These are phyloP conservation scores for Erethizon dorsatum DNA, from an alignment of 2,797 vertebrate species.

Conservation along the genomic window DNA sequence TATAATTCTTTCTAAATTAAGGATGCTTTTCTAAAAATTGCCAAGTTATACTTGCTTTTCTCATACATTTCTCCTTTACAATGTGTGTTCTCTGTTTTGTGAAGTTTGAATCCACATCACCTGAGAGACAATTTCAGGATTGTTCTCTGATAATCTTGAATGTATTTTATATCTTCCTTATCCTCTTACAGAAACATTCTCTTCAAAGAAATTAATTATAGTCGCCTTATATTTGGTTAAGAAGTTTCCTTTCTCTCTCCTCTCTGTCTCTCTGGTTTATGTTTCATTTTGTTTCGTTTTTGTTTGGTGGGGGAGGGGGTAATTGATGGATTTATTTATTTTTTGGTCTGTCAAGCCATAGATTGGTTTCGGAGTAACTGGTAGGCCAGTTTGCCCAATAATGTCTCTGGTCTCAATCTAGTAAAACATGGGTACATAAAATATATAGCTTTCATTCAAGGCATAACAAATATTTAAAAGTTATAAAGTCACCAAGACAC, in stretches of 20 bases:
- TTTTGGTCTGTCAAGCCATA: not conserved
- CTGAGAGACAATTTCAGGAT: not conserved
- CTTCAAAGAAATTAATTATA: constrained; percentile 30
- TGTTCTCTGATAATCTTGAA: not conserved
- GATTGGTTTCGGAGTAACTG: not conserved
- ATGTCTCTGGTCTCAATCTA: not conserved
- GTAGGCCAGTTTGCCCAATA: not conserved
- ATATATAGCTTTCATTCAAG: constrained; percentile 12
- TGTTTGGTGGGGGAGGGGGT: not conserved
- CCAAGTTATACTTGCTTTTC: not conserved
- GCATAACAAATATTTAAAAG: not conserved
- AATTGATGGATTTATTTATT: not conserved
- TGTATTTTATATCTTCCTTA: constrained; percentile 40
- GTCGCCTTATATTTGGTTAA: not conserved
- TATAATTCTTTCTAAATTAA: constrained; percentile 34
- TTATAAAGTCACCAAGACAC: not conserved
- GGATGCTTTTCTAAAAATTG: not conserved
- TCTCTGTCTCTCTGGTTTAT: not conserved
- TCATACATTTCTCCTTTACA: not conserved
- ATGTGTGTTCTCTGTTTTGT: not conserved
- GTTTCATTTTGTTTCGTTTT: not conserved
- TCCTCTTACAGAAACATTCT: constrained; percentile 51
- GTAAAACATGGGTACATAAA: not conserved
- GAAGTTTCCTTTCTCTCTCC: not conserved
- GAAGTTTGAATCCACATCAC: constrained; percentile 14